Evolutionary conservation across 2,888 invertebrate species (phyloP).

Genomic region (Conops quadrifasciatus): DNA sequence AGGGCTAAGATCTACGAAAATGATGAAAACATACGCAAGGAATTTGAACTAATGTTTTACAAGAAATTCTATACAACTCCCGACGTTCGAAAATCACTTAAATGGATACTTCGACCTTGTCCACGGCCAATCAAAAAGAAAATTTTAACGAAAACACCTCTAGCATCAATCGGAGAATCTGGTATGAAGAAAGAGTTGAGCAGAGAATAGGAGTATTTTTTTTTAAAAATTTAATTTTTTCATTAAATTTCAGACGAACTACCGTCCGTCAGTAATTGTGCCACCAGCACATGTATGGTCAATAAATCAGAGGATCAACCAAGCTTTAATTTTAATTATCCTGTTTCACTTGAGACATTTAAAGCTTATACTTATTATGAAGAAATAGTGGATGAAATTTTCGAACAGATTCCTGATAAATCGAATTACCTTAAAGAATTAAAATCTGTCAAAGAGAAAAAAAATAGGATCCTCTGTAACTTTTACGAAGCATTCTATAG

Average conservation of each 20-base stretch:
- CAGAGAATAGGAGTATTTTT: no score
- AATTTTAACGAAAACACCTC: constrained; percentile 8
- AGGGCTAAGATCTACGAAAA: not conserved
- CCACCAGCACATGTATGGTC: no score
- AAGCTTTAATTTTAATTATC: not conserved
- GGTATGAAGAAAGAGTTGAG: no score
- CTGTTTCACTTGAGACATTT: constrained; percentile 32
- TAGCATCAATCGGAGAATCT: no score
- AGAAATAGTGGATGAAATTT: constrained; percentile 33
- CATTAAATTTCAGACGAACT: no score
- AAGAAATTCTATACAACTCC: constrained; percentile 16
- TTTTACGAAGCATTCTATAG: constrained; percentile 39
- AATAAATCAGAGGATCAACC: no score
- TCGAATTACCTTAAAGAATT: constrained; percentile 20
- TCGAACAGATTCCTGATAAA: constrained; percentile 29
- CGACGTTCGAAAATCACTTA: not conserved
- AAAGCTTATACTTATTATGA: constrained; percentile 37
- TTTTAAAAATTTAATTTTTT: no score
- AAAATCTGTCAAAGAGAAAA: constrained; percentile 17
- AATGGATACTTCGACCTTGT: constrained; percentile 21
- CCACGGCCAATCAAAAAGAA: constrained; percentile 8
- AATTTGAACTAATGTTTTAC: constrained; percentile 8
- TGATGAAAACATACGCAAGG: not conserved
- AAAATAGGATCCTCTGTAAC: constrained; percentile 4
- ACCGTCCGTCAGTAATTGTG: no score